A percentile compares a stretch with the other conserved stretches of the same genome.
Conservation (phyloP, 2,797 vertebrate genomes). For the Manis crassicaudata region DNA sequence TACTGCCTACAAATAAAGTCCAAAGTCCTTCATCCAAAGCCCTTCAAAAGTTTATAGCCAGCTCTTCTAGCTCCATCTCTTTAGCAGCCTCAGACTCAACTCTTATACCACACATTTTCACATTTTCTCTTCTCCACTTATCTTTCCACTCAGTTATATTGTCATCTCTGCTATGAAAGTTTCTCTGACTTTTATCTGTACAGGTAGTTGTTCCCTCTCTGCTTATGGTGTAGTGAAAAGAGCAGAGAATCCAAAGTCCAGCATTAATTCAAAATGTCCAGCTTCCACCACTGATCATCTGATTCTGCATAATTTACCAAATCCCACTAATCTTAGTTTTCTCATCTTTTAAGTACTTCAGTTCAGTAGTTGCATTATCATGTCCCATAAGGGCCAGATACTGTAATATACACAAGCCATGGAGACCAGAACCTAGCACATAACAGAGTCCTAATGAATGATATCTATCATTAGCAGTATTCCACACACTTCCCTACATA, state of each 20-base stretch:
- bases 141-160: background rate
- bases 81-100: background rate
- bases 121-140: background rate
- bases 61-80: background rate
- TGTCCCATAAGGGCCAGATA: background rate
- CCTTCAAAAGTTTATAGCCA: fast-evolving
- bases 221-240: background rate
- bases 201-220: background rate
- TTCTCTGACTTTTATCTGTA: fast-evolving
- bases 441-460: background rate
- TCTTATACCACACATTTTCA: background rate
- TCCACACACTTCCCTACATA: background rate
- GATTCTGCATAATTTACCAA: background rate
- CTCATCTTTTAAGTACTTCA: background rate
- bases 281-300: background rate
- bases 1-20: background rate
- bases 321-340: background rate
- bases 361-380: background rate
- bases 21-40: background rate
- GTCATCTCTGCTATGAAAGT: background rate
- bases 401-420: background rate
- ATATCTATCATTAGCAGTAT: background rate
- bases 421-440: background rate
- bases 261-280: background rate
- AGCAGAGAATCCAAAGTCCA: background rate